Conservation (phyloP, 2,888 invertebrate species). For the Drosophila leonis region DNA sequence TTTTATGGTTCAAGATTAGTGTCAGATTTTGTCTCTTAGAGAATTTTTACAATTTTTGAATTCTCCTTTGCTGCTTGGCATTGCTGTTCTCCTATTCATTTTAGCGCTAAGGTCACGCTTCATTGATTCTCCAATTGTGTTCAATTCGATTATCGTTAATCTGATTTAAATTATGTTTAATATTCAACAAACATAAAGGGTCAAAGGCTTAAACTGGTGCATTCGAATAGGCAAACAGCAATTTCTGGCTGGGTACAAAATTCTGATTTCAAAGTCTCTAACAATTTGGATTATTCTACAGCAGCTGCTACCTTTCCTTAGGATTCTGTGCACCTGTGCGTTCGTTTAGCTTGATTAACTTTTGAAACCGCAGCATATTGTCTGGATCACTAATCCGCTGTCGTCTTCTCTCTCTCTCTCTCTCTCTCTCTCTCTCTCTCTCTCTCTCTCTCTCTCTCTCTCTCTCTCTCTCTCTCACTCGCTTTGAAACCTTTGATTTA, state of each 20-base stretch:
- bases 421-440: background rate
- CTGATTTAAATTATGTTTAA: background rate
- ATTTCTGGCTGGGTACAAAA: background rate
- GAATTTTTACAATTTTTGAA: background rate
- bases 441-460: background rate
- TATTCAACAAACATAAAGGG: background rate
- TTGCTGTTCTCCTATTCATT: constrained; percentile 29
- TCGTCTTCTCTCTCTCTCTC: background rate
- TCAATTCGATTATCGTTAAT: background rate
- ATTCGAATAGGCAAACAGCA: constrained; percentile 59
- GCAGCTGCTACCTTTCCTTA: background rate
- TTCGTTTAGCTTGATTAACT: constrained; percentile 64
- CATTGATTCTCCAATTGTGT: constrained; percentile 30
- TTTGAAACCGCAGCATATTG: constrained; percentile 45
- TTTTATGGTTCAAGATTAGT: background rate
- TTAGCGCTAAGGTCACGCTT: constrained; percentile 31
- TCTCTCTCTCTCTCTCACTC: background rate
- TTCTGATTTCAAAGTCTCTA: background rate
- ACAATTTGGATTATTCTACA: background rate
- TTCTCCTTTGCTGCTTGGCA: background rate
- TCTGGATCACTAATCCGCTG: constrained; percentile 16
- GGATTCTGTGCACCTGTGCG: constrained; percentile 57
- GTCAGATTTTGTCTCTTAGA: background rate
- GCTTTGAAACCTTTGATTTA: constrained; percentile 33
- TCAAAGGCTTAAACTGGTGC: constrained; percentile 43